Conservation (phyloP, 2,888 invertebrate genomes). For the Pharmacophagus antenor region DNA sequence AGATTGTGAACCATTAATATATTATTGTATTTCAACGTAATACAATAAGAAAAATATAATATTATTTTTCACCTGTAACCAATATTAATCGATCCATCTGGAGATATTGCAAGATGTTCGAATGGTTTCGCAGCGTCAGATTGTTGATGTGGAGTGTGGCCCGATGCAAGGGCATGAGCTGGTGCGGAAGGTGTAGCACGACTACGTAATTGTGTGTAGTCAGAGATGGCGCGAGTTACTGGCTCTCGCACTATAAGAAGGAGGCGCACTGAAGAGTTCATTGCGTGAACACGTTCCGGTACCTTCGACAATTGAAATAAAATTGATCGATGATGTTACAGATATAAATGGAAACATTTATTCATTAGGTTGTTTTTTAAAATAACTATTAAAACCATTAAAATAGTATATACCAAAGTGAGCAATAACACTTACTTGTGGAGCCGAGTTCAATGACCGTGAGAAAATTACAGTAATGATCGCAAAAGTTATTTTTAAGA, state of each 20-base stretch:
- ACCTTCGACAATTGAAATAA: conserved; percentile 80
- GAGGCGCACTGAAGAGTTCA: conserved; percentile 95
- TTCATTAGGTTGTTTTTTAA: too few species aligned
- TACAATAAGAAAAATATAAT: not conserved
- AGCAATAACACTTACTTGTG: too few species aligned
- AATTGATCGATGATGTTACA: not conserved
- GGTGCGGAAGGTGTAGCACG: conserved; percentile 89
- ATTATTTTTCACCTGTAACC: conserved; percentile 81
- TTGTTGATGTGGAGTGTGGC: conserved; percentile 47
- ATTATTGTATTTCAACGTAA: not conserved
- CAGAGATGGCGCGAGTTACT: conserved; percentile 96
- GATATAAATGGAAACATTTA: too few species aligned
- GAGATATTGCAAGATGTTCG: conserved; percentile 89
- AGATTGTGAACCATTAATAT: conserved; percentile 29
- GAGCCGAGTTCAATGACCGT: too few species aligned
- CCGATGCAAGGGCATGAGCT: conserved; percentile 55
- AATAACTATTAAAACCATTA: too few species aligned
- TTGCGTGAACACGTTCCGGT: conserved; percentile 94
- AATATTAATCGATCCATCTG: conserved; percentile 91
- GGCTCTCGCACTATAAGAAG: conserved; percentile 97
- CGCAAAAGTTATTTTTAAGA: too few species aligned
- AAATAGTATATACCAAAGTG: too few species aligned
- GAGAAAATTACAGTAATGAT: too few species aligned
- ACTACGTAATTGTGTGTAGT: conserved; percentile 95
- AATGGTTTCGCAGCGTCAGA: conserved; percentile 83